phyloP scores from a whole-genome alignment of 2,888 invertebrate genomes.

The Pomacea canaliculata region DNA sequence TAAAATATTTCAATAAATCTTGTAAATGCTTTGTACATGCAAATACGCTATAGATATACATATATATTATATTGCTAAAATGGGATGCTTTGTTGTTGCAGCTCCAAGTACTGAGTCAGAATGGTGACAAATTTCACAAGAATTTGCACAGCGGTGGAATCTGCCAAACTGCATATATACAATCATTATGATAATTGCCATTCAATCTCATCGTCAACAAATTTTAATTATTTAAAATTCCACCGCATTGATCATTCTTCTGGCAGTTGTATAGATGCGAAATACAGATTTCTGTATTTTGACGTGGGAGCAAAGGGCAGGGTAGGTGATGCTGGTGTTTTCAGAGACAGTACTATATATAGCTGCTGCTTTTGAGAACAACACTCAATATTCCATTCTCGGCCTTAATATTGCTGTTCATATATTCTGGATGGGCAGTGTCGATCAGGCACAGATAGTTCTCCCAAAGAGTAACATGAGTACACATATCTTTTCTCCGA shows the following conservation, averaged over 20 bases:
- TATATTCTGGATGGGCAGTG: too few species aligned
- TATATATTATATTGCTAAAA: neutral
- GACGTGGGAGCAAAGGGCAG: conserved; percentile 4
- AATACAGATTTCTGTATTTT: neutral
- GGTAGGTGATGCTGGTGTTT: too few species aligned
- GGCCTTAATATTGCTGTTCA: too few species aligned
- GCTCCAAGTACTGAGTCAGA: neutral
- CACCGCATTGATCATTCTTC: conserved; percentile 2
- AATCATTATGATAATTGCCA: too few species aligned
- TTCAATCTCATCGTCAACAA: neutral
- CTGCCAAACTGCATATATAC: too few species aligned
- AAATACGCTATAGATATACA: neutral
- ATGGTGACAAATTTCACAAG: too few species aligned
- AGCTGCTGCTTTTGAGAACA: neutral
- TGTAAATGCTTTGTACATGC: too few species aligned
- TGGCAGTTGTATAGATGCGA: neutral
- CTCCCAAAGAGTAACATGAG: too few species aligned
- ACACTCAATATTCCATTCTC: neutral
- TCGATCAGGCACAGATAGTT: too few species aligned
- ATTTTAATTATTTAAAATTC: neutral
- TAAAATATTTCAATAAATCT: too few species aligned
- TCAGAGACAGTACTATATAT: neutral
- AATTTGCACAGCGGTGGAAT: neutral
- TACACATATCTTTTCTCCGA: too few species aligned
- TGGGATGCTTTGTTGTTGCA: neutral